Base-by-base conservation (phyloP, 2,797 vertebrate species). In the Carduelis carduelis region DNA sequence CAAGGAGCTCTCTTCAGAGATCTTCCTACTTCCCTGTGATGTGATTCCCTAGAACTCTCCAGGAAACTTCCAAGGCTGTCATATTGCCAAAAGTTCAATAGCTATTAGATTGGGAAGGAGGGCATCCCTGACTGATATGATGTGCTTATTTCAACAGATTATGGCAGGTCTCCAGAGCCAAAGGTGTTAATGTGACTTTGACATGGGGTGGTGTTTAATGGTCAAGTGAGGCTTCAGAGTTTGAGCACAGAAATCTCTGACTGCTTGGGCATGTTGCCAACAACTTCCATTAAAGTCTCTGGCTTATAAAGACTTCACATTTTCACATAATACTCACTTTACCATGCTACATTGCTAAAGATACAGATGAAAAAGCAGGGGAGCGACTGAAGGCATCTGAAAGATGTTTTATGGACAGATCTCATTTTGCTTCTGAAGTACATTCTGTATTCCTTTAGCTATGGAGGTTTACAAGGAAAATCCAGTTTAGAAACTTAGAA, bases 101-200 rank as follows among this genome's bases (percentile, higher is more conserved):
- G 37, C 30, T 68, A 3, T 66, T 77, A 70, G 24, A 59, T 5
- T 24, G 20, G 55, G 44, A 82, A 79, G 47, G 27, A 83, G 18
- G 13, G 12, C 56, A 68, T 87, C 64, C n/a, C 43, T 53, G 52
- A 53, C 32, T 63, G 63, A 52, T 55, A 26, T 2, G 4, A 47
- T 14, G 4, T 63, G 41, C 34, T 83, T 23, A 30, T 95, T 93
- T 87, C 57, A 68, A 57, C 30, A 71, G 72, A 78, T 39, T 71
- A 32, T 32, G 32, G 32, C 11, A 8, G 37, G 24, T 91, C 89
- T 79, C 79, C 8, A 46, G 76, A 75, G 71, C 39, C 8, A 8
- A 78, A 85, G 57, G 82, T 91, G 79, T 78, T 92, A 94, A 91
- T 43, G 35, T 78, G 84, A 83, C 71, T 82, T 92, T 71, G 64